Conservation (phyloP, 2,113 vertebrate genomes). For the Xenotilapia leptura region DNA sequence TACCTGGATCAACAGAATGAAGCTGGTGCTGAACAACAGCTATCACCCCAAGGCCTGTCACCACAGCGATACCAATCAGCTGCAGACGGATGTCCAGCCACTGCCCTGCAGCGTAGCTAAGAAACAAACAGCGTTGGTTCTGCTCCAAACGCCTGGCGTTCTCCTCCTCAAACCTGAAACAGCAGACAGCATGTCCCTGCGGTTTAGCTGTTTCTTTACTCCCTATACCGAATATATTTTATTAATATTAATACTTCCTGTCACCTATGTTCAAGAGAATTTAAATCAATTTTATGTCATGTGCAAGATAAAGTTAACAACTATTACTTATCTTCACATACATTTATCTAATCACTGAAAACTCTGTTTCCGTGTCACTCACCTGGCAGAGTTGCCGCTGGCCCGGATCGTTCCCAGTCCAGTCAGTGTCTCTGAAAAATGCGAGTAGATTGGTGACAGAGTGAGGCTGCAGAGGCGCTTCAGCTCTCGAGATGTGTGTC, state of each 20-base stretch:
- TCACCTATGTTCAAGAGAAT: background rate
- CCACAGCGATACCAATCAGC: conserved; percentile 86
- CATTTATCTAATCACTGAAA: background rate
- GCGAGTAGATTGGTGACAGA: conserved; percentile 90
- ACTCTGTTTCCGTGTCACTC: background rate
- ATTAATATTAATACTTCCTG: background rate
- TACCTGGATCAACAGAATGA: conserved; percentile 82
- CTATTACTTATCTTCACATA: background rate
- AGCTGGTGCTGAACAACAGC: conserved; percentile 85
- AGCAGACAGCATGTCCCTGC: background rate
- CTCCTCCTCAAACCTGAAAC: conserved; percentile 84
- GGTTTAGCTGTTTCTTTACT: background rate
- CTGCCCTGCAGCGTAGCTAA: conserved; percentile 79
- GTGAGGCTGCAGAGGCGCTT: conserved; percentile 88
- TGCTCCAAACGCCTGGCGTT: conserved; percentile 78
- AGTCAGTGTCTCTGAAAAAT: conserved; percentile 89
- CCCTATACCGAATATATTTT: background rate
- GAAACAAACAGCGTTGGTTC: conserved; percentile 92
- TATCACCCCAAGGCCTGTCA: conserved; percentile 79
- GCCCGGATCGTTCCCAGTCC: conserved; percentile 87
- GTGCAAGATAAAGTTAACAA: background rate
- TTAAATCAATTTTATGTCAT: background rate
- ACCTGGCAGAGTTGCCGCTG: conserved; percentile 77
- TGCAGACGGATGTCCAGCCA: conserved; percentile 96
- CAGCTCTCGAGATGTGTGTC: conserved; percentile 86